phyloP scores from a whole-genome alignment of 2,797 vertebrate genomes.

The Platalea minor region DNA sequence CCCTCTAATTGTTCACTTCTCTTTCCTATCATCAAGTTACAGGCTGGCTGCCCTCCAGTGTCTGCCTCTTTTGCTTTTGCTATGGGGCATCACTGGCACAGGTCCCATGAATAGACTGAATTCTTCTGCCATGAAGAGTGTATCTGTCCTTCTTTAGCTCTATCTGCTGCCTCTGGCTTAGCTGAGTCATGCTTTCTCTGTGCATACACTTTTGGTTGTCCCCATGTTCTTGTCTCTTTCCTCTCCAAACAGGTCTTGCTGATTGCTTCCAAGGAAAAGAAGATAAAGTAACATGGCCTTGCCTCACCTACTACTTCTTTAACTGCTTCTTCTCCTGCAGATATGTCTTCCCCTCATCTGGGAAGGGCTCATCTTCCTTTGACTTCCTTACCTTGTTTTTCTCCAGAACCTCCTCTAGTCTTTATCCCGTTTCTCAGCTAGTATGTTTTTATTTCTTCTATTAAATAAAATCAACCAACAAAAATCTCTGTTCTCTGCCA shows the following conservation, averaged over 20 bases:
- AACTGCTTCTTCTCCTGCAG: background rate
- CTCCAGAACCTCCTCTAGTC: background rate
- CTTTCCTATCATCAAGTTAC: slow-evolving; percentile 14
- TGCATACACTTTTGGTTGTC: background rate
- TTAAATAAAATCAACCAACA: background rate
- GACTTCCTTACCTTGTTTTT: background rate
- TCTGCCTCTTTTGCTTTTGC: slow-evolving; percentile 22
- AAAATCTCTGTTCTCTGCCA: background rate
- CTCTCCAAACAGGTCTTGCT: background rate
- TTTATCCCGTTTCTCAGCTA: background rate
- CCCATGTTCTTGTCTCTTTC: background rate
- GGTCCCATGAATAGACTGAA: background rate
- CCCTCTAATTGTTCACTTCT: slow-evolving; percentile 32
- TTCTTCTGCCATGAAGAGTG: background rate
- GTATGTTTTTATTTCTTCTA: background rate
- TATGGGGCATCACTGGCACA: background rate
- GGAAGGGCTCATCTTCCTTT: background rate
- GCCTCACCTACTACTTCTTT: background rate
- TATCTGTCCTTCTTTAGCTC: background rate
- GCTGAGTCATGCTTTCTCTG: background rate
- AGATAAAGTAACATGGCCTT: background rate
- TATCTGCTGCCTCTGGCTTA: background rate
- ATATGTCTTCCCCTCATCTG: background rate
- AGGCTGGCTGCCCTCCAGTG: slow-evolving; percentile 8
- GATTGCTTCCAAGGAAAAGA: background rate